phyloP scores from a whole-genome alignment of 2,888 invertebrate species.

The Bombyx huttoni region DNA sequence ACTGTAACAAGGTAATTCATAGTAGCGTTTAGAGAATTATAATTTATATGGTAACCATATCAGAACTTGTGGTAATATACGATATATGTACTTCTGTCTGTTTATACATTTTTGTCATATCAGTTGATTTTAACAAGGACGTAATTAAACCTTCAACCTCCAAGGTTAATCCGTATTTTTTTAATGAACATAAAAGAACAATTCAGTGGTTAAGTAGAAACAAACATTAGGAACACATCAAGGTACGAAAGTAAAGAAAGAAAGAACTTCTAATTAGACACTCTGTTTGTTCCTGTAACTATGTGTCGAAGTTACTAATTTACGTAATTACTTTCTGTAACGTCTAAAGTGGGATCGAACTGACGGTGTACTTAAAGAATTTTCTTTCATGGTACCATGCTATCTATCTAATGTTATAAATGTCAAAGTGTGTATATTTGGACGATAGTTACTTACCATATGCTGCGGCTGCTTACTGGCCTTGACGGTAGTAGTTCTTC shows the following conservation, averaged over 20 bases:
- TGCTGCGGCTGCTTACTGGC: too few relatives aligned
- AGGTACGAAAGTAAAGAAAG: conserved; percentile 9
- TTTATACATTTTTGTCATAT: too few relatives aligned
- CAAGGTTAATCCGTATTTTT: neutral
- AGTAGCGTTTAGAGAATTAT: too few relatives aligned
- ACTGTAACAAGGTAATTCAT: too few relatives aligned
- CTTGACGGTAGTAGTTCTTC: too few relatives aligned
- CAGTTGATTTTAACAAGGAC: too few relatives aligned
- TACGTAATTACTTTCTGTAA: conserved; percentile 7
- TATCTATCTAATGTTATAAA: too few relatives aligned
- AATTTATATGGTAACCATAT: too few relatives aligned
- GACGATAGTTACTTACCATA: too few relatives aligned
- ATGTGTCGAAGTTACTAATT: conserved; percentile 10
- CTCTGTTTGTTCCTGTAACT: conserved; percentile 7
- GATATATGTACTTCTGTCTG: too few relatives aligned
- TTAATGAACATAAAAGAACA: neutral
- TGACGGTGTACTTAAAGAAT: neutral
- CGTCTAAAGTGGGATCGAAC: conserved; percentile 2
- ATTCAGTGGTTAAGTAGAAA: neutral
- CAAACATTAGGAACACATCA: conserved; percentile 6
- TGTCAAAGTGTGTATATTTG: too few relatives aligned
- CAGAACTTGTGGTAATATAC: too few relatives aligned
- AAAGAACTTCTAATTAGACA: conserved; percentile 16
- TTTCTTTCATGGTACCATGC: neutral
- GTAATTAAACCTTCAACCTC: neutral